Conservation (phyloP, 1,140 invertebrate genomes). For the Platyscapa corneri region DNA sequence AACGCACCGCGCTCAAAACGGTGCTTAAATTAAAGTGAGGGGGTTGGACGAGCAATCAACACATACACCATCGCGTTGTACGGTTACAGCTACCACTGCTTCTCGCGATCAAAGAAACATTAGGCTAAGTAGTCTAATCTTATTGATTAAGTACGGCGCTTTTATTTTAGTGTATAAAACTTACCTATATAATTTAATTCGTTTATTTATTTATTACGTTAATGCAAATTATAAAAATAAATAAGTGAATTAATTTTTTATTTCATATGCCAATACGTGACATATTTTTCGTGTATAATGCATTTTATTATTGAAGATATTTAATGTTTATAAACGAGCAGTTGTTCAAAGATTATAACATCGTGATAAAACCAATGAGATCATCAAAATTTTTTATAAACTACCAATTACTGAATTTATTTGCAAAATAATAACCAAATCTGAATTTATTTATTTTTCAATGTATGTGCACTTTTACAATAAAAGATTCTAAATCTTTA, state of each 20-base stretch:
- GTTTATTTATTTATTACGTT: neutral
- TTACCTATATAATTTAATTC: neutral
- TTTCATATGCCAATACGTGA: neutral
- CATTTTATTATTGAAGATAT: neutral
- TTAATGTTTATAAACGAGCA: neutral
- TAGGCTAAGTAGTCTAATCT: neutral
- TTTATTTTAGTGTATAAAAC: neutral
- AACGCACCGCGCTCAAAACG: constrained; percentile 44
- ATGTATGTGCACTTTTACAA: no score
- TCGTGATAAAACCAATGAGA: neutral
- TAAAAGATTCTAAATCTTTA: no score
- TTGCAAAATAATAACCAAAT: neutral
- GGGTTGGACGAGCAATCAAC: constrained; percentile 53
- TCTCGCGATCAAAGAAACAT: constrained; percentile 13
- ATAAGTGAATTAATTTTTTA: neutral
- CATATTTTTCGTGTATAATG: neutral
- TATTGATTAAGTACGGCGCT: neutral
- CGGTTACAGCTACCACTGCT: neutral
- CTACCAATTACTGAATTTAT: neutral
- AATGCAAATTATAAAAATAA: neutral
- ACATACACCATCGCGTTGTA: constrained; percentile 4
- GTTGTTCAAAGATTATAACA: neutral
- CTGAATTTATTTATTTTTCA: no score
- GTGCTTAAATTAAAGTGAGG: constrained; percentile 50
- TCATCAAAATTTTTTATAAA: neutral